Conservation (phyloP, 2,113 vertebrate genomes). For the Pao palembangensis region DNA sequence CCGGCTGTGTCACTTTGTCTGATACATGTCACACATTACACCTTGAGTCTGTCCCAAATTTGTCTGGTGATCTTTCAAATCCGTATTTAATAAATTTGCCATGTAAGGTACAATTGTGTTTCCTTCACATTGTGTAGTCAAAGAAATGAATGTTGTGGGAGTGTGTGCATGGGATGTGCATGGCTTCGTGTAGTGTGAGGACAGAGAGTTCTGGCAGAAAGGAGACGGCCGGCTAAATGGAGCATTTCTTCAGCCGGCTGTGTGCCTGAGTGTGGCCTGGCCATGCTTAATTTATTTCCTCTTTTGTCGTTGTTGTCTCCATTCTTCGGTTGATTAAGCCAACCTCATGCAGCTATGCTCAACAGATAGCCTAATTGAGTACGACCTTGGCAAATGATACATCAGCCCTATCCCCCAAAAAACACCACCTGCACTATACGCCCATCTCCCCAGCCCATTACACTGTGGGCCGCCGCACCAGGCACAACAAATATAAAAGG, state of each 20-base stretch:
- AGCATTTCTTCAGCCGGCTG: constrained; percentile 69
- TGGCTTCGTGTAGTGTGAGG: constrained; percentile 24
- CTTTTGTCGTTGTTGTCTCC: constrained; percentile 75
- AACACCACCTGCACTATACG: constrained; percentile 72
- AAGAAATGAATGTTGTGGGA: constrained; percentile 37
- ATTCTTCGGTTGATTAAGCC: constrained; percentile 76
- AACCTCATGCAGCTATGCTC: constrained; percentile 75
- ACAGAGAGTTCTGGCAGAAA: constrained; percentile 35
- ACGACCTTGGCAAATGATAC: constrained; percentile 78
- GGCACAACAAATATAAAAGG: constrained; percentile 67
- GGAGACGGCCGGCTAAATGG: constrained; percentile 69
- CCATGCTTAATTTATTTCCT: constrained; percentile 77
- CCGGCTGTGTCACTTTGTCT: constrained; percentile 58
- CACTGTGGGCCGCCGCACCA: constrained; percentile 61
- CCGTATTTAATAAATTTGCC: constrained; percentile 53
- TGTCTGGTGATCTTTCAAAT: constrained; percentile 31
- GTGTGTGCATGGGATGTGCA: constrained; percentile 14
- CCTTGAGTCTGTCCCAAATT: constrained; percentile 35
- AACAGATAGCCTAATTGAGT: constrained; percentile 78
- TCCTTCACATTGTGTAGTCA: constrained; percentile 47
- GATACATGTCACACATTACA: constrained; percentile 47
- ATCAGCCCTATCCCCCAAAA: constrained; percentile 69
- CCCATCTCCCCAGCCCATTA: constrained; percentile 59
- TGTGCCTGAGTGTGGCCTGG: constrained; percentile 60
- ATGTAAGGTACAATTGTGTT: constrained; percentile 65